phyloP scores from a whole-genome alignment of 2,888 invertebrate genomes.

The Amblyteles armatorius region DNA sequence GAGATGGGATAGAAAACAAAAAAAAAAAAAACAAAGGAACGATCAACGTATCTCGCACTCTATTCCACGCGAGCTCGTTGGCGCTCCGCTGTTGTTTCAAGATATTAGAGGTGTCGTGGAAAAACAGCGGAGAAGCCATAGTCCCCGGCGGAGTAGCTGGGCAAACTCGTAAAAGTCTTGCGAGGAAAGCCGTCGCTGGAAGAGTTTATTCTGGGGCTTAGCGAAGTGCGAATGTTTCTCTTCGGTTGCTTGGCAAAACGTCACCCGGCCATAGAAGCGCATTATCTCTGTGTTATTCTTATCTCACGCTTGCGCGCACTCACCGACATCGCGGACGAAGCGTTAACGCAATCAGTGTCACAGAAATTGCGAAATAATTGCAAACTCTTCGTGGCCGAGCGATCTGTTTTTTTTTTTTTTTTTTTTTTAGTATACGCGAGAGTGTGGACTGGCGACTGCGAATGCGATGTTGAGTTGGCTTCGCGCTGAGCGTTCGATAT shows the following conservation, averaged over 20 bases:
- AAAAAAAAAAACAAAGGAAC: conserved; percentile 21
- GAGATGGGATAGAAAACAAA: not conserved
- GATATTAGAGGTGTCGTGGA: conserved; percentile 59
- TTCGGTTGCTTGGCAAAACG: conserved; percentile 35
- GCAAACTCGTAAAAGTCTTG: conserved; percentile 45
- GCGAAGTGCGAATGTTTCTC: conserved; percentile 61
- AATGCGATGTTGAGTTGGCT: conserved; percentile 22
- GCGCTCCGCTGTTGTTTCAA: conserved; percentile 49
- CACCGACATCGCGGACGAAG: conserved; percentile 11
- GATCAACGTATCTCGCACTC: conserved; percentile 11
- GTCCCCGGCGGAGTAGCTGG: conserved; percentile 15
- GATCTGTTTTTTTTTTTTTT: not conserved
- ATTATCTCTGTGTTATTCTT: not conserved
- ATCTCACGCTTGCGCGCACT: not conserved
- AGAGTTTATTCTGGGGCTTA: conserved; percentile 58
- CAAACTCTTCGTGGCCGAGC: not conserved
- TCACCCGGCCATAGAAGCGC: not conserved
- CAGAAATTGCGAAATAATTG: conserved; percentile 48
- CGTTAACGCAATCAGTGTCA: conserved; percentile 52
- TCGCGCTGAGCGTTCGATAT: conserved; percentile 41
- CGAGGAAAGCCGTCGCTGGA: conserved; percentile 21
- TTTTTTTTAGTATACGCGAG: no score
- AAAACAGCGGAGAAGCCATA: conserved; percentile 45
- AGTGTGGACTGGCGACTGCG: conserved; percentile 15
- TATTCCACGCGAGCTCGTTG: conserved; percentile 30